These are phyloP conservation scores for Heterohyrax brucei DNA, from an alignment of 2,797 vertebrate genomes.

Conservation along the genomic window DNA sequence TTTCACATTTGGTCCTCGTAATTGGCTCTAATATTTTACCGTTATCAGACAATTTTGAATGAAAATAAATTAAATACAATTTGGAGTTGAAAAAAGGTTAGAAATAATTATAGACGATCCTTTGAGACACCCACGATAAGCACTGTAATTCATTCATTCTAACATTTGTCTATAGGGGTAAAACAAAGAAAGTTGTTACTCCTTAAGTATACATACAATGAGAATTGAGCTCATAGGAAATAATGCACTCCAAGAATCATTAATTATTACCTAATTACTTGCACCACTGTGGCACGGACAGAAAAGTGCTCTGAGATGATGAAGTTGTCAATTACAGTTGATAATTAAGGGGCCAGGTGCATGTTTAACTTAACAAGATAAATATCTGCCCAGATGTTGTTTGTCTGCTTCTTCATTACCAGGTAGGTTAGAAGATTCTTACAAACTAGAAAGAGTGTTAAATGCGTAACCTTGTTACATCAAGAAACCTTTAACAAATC, in stretches of 20 bases:
- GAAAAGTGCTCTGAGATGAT: conserved; percentile 85
- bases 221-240: conserved; percentile 84
- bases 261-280: conserved; percentile 90
- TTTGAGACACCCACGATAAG: background rate
- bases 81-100: conserved; percentile 42
- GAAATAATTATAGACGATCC: conserved; percentile 38
- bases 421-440: conserved; percentile 87
- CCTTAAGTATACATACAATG: conserved; percentile 79
- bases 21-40: conserved; percentile 23
- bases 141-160: conserved; percentile 27
- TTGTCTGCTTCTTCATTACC: conserved; percentile 89
- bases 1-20: background rate
- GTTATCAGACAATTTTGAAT: conserved; percentile 31
- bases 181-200: conserved; percentile 73
- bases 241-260: conserved; percentile 86
- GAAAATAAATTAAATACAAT: conserved; percentile 28
- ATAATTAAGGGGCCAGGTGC: conserved; percentile 91
- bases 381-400: conserved; percentile 90
- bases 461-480: conserved; percentile 70
- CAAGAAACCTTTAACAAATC: conserved; percentile 71
- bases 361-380: conserved; percentile 92
- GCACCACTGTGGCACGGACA: conserved; percentile 84
- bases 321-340: conserved; percentile 91
- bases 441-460: conserved; percentile 83
- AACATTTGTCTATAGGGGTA: conserved; percentile 47